Evolutionary conservation across 2,113 vertebrate genomes (phyloP), one percentile per base, ranked within the genome.

Genomic region (Hucho hucho): DNA sequence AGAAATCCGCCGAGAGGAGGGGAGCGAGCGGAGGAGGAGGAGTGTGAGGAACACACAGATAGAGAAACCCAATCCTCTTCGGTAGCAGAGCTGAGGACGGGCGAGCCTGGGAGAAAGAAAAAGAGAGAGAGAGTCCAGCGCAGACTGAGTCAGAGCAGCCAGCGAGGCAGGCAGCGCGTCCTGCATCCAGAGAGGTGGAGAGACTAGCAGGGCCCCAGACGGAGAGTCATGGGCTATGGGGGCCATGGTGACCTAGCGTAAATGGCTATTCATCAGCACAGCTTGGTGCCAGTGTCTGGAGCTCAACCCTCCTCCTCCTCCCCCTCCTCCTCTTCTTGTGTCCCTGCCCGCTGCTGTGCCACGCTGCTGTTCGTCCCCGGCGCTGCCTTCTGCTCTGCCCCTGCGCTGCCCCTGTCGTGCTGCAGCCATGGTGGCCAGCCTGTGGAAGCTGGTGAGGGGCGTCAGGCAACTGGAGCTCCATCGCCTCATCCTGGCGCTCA

Each of bases 201-300:
- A 46, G 16, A 12, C 24, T 26, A n/a, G 73, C 59, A n/a, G 18
- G 46, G 47, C 59, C 24, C 9, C 49, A 74, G 24, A 47, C 37
- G 22, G 32, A 72, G 26, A 63, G 88, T 91, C 87, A 96, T 95
- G 95, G 95, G 93, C 93, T 90, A 93, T 95, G 93, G 92, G 91
- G 94, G 95, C 93, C 94, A 98, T 98, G 97, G 96, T 99, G 92
- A 98, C 97, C 82, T 98, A 95, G 95, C 87, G 93, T 96, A 94
- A 94, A 95, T 96, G 95, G 95, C 95, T 93, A 83, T 93, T 94
- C 83, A 59, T 89, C 90, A 92, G 91, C 89, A 84, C 83, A 87
- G 80, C 72, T 81, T 79, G 83, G 92, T 88, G 92, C 86, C 77
- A 84, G 86, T 88, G 79, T 91, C 88, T 92, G 87, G 92, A 90